Base-by-base conservation (phyloP, 2,113 vertebrate genomes). In the Nothoprocta pentlandii region DNA sequence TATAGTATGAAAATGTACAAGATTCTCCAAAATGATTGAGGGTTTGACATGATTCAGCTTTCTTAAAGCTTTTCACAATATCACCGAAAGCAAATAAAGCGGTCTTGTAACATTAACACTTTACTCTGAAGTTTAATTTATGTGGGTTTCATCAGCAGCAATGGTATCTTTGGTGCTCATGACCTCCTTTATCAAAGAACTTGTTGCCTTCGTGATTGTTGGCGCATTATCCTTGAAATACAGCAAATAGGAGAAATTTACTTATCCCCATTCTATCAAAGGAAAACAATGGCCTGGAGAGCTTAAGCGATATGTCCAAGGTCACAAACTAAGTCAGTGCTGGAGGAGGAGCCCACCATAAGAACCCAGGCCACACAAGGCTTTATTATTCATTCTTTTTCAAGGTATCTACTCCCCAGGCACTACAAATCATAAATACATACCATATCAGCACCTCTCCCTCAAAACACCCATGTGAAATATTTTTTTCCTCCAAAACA, bases 81-180 rank as follows among this genome's bases (percentile, higher is more conserved):
- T 16, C 53, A 58, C 39, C 23, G 26, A 41, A 66, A 54, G 5
- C 66, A 85, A 93, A 62, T 81, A 75, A 75, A 90, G 69, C 85
- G 19, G 83, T 92, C 89, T 82, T 14, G 56, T 76, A 95, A 88
- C 58, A 30, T n/a, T 5, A 89, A 66, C 6, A 96, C 78, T 83
- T 86, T 94, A 94, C 93, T 86, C 80, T 92, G 80, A 94, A 91
- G 79, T 92, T 56, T 92, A 94, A 95, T 82, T 93, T 68, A 84
- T 92, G 58, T 51, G 85, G 77, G 80, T 90, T 96, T 82, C 80
- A 90, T 82, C 86, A 79, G 85, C 84, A 95, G 90, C 91, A 92
- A 64, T 11, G 77, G 69, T 89, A 93, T 90, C 80, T 58, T 84
- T 41, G 61, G 77, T 85, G 77, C 74, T 86, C 30, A 73, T 23